These are phyloP conservation scores for Mongoloraphidia duomilia DNA, from an alignment of 2,888 invertebrate species.

Conservation along the genomic window DNA sequence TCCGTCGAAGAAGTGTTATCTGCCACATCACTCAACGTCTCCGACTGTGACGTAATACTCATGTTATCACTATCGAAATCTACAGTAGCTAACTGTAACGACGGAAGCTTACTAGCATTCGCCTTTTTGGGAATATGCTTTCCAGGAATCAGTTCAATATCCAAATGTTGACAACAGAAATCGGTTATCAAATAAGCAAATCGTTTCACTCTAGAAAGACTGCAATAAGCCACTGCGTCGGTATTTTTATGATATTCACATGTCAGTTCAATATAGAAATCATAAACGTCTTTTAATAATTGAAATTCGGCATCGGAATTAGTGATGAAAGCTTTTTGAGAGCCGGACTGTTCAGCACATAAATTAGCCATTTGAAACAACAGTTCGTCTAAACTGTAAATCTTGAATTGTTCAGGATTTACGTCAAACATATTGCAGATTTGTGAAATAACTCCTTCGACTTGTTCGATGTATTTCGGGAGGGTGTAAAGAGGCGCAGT, in stretches of 20 bases:
- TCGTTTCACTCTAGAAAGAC: slow-evolving; percentile 28
- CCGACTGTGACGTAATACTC: too few species aligned
- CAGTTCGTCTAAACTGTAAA: slow-evolving; percentile 25
- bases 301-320: slow-evolving; percentile 20
- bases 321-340: too few species aligned
- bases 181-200: slow-evolving; percentile 32
- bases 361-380: slow-evolving; percentile 13
- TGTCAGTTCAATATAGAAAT: slow-evolving; percentile 21
- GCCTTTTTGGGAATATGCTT: slow-evolving; percentile 27
- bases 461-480: too few species aligned
- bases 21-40: too few species aligned
- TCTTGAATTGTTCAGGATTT: slow-evolving; percentile 11
- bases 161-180: slow-evolving; percentile 29
- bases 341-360: too few species aligned
- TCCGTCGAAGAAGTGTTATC: too few species aligned
- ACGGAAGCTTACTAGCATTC: slow-evolving; percentile 6
- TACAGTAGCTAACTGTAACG: too few species aligned
- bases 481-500: too few species aligned
- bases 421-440: too few species aligned
- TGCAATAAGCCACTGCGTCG: slow-evolving; percentile 21
- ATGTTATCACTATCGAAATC: too few species aligned
- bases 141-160: slow-evolving; percentile 26
- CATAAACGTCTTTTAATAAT: slow-evolving; percentile 26
- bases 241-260: slow-evolving; percentile 17
- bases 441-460: too few species aligned